These are phyloP conservation scores for Felis chaus DNA, from an alignment of 2,113 vertebrate genomes.

Conservation along the genomic window DNA sequence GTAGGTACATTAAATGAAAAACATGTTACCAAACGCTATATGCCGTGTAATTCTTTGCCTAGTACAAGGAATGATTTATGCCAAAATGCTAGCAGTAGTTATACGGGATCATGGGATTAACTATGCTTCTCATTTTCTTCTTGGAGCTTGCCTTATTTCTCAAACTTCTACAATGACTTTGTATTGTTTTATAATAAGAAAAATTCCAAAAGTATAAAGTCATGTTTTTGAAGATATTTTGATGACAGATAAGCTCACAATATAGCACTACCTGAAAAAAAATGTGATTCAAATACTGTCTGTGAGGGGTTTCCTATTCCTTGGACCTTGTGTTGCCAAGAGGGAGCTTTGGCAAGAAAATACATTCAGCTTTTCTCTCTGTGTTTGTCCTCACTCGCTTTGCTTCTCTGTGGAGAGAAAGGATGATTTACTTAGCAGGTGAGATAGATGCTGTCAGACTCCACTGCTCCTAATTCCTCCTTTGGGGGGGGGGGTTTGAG, in stretches of 20 bases:
- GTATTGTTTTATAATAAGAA: slow-evolving; percentile 1
- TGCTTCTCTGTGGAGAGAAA: not conserved
- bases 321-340: not conserved
- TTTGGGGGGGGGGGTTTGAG: too few species aligned
- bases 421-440: not conserved
- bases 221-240: not conserved
- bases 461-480: not conserved
- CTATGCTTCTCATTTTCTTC: slow-evolving; percentile 5
- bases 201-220: not conserved
- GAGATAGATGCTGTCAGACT: not conserved
- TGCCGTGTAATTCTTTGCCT: not conserved
- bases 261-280: not conserved
- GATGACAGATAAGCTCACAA: not conserved
- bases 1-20: slow-evolving; percentile 50
- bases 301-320: not conserved
- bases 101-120: not conserved
- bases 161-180: not conserved
- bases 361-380: not conserved
- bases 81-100: not conserved
- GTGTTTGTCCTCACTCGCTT: not conserved
- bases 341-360: not conserved
- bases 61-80: not conserved
- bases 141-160: not conserved
- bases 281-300: too few species aligned
- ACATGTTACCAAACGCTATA: not conserved